phyloP scores from a whole-genome alignment of 2,888 invertebrate species.

The Eupithecia subumbrata region DNA sequence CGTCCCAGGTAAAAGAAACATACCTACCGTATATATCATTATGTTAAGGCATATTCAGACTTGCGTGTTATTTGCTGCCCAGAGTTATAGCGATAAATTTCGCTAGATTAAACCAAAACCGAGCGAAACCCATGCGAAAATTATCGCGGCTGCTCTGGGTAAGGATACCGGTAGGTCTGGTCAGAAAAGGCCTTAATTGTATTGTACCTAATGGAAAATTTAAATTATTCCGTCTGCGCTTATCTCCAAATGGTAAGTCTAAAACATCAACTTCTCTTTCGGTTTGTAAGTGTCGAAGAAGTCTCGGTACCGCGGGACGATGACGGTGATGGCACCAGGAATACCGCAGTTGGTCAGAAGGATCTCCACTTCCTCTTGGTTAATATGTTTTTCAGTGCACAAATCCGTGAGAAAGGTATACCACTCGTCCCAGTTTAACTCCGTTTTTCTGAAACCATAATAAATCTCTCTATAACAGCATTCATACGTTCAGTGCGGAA shows the following conservation, averaged over 20 bases:
- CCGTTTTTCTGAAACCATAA: constrained; percentile 47
- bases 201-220: background rate
- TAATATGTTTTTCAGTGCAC: constrained; percentile 45
- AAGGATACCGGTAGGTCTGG: no score
- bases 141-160: background rate
- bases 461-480: background rate
- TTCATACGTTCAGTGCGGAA: background rate
- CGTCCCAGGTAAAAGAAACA: no score
- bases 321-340: constrained; percentile 51
- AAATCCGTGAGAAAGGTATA: constrained; percentile 53
- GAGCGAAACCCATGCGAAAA: background rate
- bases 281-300: constrained; percentile 58
- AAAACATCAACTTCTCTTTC: constrained; percentile 46
- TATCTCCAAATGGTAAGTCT: background rate
- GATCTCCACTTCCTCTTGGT: constrained; percentile 46
- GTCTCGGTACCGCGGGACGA: constrained; percentile 55
- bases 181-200: no score
- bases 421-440: constrained; percentile 56
- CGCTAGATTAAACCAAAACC: background rate
- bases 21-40: no score
- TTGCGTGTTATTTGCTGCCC: background rate
- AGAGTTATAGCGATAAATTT: background rate
- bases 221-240: background rate
- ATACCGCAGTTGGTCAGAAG: constrained; percentile 57
- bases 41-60: no score